Evolutionary conservation across 2,888 invertebrate genomes (phyloP).

Genomic region (Yponomeuta sedellus): DNA sequence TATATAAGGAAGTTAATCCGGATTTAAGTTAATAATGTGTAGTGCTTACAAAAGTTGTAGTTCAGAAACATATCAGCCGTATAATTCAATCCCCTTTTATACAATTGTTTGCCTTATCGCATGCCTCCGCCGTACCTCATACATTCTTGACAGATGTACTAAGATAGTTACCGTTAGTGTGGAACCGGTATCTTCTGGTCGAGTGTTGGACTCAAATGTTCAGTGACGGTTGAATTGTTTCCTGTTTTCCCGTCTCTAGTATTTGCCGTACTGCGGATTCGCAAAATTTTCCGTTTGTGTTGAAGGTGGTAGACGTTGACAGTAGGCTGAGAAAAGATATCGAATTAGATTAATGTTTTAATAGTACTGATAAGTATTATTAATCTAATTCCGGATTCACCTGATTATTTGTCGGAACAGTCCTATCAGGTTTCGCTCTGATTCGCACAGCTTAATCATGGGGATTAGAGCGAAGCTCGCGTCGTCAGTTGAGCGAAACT

Average conservation of each 20-base stretch:
- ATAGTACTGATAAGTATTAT: too few species aligned
- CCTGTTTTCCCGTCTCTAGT: conserved; percentile 17
- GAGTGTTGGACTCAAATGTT: conserved; percentile 26
- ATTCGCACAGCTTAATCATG: too few species aligned
- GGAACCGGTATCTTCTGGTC: conserved; percentile 43
- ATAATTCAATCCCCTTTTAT: background rate
- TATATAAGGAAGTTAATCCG: too few species aligned
- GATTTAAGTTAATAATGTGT: too few species aligned
- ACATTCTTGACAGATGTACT: conserved; percentile 29
- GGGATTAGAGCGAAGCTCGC: too few species aligned
- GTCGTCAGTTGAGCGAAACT: too few species aligned
- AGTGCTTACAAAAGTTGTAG: too few species aligned
- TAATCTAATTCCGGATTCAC: too few species aligned
- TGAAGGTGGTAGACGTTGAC: background rate
- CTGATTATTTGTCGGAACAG: too few species aligned
- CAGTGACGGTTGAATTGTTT: conserved; percentile 47
- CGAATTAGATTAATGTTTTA: background rate
- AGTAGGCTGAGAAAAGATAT: background rate
- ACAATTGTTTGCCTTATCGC: conserved; percentile 31
- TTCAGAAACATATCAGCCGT: background rate
- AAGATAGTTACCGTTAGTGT: conserved; percentile 46
- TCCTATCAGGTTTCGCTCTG: too few species aligned
- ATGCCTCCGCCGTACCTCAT: conserved; percentile 30
- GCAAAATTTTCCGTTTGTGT: background rate
- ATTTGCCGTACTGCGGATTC: background rate